Evolutionary conservation across 2,797 vertebrate genomes (phyloP), one percentile per base, ranked within the genome.

Genomic region (Kryptolebias ocellatus): DNA sequence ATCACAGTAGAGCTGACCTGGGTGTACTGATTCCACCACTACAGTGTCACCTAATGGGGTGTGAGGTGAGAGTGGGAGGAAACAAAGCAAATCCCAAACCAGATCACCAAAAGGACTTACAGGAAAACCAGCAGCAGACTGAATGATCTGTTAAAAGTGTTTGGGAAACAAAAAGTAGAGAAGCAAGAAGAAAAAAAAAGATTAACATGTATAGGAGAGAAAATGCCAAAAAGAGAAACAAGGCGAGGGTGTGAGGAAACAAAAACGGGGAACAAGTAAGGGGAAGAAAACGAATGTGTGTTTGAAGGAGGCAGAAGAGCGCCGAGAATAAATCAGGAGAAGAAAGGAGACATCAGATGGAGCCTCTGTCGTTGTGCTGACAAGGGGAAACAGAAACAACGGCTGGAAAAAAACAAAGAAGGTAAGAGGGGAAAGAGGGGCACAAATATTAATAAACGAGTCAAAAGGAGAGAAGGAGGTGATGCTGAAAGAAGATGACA

Each of bases 31-130:
- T 82, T 76, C 62, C 54, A 58, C 67, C 4, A 2, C 49, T 45
- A 64, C 56, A 31, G 46, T n/a, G 61, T 58, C 78, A 71, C 68
- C 62, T 66, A 52, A 74, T 53, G 75, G 75, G 59, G 52, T 67
- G 53, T 24, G 67, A 82, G 67, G 65, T 75, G 58, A 54, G 28
- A 54, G 60, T 2, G 42, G 27, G 70, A 67, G 67, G 50, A 60
- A 67, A 81, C 60, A 68, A 74, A 60, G 75, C 63, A 83, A 83
- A 83, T 86, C 79, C 81, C 74, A 84, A 86, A 83, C 20, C 66
- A 76, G 83, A 85, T 92, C 79, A 84, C 64, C 74, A 81, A 63
- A 61, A 37, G 47, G 77, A 72, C 74, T 92, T 80, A 84, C 65
- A 69, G 46, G 85, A 81, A 87, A 76, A 69, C 81, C 76, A 70